phyloP scores from a whole-genome alignment of 2,797 vertebrate genomes.

The Xenopus petersii region DNA sequence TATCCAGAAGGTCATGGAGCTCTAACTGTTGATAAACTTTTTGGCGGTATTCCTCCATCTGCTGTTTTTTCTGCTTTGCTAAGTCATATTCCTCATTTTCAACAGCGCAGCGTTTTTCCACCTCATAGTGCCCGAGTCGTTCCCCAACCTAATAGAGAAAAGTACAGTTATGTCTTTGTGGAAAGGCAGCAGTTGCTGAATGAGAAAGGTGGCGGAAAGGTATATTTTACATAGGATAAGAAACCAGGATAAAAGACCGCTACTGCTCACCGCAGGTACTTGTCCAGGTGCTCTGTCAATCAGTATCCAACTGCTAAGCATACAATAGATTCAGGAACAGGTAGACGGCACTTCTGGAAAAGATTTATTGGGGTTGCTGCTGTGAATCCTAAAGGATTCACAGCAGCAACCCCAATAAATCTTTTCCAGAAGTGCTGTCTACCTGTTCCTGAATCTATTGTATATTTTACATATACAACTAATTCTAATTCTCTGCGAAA shows the following conservation, averaged over 20 bases:
- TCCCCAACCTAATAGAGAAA: slow-evolving; percentile 78
- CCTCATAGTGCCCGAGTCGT: slow-evolving; percentile 83
- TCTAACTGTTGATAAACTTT: slow-evolving; percentile 84
- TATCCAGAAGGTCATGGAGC: slow-evolving; percentile 80
- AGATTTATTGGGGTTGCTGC: no score
- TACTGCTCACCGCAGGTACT: no score
- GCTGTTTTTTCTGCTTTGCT: slow-evolving; percentile 85
- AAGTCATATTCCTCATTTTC: slow-evolving; percentile 91
- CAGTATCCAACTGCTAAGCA: no score
- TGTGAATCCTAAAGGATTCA: no score
- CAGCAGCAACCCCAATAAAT: no score
- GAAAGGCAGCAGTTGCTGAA: not conserved
- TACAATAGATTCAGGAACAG: no score
- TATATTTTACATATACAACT: not conserved
- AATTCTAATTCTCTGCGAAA: no score
- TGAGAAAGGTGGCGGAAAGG: not conserved
- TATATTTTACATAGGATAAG: not conserved
- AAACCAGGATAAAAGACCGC: no score
- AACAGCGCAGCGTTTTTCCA: slow-evolving; percentile 86
- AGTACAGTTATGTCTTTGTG: not conserved
- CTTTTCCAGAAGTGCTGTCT: no score
- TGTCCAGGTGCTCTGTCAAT: no score
- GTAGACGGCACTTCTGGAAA: no score
- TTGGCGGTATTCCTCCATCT: slow-evolving; percentile 83
- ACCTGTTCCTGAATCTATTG: no score